These are phyloP conservation scores for Scophthalmus maximus DNA, from an alignment of 2,113 vertebrate genomes.

Conservation along the genomic window DNA sequence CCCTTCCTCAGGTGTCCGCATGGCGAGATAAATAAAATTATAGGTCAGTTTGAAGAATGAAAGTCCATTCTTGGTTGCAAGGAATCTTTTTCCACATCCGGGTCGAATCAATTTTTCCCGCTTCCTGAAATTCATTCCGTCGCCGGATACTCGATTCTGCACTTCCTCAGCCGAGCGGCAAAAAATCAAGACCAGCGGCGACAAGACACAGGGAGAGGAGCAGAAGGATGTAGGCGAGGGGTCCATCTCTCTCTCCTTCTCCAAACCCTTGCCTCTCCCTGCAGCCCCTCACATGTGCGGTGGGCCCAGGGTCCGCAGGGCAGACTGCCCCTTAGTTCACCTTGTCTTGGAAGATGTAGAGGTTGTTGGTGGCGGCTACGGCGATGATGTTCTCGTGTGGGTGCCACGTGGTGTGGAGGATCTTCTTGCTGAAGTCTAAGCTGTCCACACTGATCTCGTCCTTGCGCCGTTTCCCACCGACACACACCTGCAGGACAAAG, in stretches of 20 bases:
- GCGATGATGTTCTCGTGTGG: constrained; percentile 97
- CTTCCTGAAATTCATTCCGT: constrained; percentile 14
- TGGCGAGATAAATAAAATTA: constrained; percentile 81
- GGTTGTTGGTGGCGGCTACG: constrained; percentile 97
- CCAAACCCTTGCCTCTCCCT: constrained; percentile 24
- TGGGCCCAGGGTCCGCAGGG: constrained; percentile 52
- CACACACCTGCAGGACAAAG: constrained; percentile 85
- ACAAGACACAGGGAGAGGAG: constrained; percentile 36
- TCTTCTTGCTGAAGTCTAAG: constrained; percentile 99
- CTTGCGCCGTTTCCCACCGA: constrained; percentile 93
- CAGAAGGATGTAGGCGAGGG: constrained; percentile 32
- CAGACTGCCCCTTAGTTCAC: constrained; percentile 88
- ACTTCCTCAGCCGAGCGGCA: constrained; percentile 21
- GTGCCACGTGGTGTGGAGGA: constrained; percentile 97
- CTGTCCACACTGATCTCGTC: constrained; percentile 98
- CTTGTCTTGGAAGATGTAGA: constrained; percentile 99
- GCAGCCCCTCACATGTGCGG: constrained; percentile 16
- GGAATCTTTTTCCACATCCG: constrained; percentile 44
- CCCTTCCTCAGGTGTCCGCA: constrained; percentile 48
- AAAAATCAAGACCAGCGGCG: constrained; percentile 46
- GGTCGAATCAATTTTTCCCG: constrained; percentile 5
- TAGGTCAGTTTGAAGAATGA: constrained; percentile 51
- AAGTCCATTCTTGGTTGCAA: constrained; percentile 46
- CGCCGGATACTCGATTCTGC: constrained; percentile 42
- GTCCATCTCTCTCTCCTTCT: constrained; percentile 40